Evolutionary conservation across 2,797 vertebrate species (phyloP), one percentile per base, ranked within the genome.

Genomic region (Spinus pinus): DNA sequence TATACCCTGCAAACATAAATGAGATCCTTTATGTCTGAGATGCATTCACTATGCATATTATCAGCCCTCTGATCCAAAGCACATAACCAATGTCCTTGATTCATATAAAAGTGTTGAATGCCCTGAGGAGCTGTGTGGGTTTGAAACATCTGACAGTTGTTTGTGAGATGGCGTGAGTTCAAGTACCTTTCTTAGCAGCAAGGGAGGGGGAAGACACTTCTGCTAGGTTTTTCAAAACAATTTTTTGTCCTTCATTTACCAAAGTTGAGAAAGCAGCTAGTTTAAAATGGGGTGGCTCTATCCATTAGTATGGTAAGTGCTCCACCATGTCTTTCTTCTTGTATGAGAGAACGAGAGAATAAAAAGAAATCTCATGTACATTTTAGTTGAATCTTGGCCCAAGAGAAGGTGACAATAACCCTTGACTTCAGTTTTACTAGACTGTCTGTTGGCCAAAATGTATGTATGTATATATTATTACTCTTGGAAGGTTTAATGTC

Each of bases 81-180:
- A 93, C 86, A 91, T 86, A 97, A 94, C 92, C 93, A 93, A 35
- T 96, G 96, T 95, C 96, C 95, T 97, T 96, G 96, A 94, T 94
- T 97, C 61, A 0, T 90, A 90, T 88, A 95, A 95, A 94, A 92
- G 84, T 94, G 79, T 90, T 95, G 91, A 96, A 95, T 95, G 82
- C 93, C 95, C 95, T 22, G 81, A 96, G 96, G 91, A 97, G 66
- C 90, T 94, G 49, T 88, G 84, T 67, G 62, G 91, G 44, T 93
- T 97, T 95, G 95, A 95, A 96, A 96, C 64, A 93, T 95, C 94
- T 95, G 74, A 85, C 86, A 93, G 90, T 91, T 96, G 84, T 95
- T 96, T 96, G 85, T 87, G 85, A 88, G 88, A 79, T 89, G 93
- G 81, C 92, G 72, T 0, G 1, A 83, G 96, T 96, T 97, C 94